Evolutionary conservation across 2,888 invertebrate genomes (phyloP).

Genomic region (Alsophila aescularia): DNA sequence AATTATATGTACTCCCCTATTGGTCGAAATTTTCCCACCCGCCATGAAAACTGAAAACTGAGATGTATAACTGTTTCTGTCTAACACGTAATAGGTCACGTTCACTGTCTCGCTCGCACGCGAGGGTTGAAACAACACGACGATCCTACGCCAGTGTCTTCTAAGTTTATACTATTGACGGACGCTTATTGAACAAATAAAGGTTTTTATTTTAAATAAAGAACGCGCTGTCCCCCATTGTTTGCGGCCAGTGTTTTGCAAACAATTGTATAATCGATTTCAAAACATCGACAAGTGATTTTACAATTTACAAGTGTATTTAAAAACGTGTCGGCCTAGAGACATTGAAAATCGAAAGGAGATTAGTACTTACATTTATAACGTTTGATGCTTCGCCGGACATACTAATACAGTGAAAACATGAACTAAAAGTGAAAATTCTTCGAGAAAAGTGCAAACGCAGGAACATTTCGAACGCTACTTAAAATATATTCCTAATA

Average conservation of each 20-base stretch:
- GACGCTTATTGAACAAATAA: conserved; percentile 64
- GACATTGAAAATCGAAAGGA: conserved; percentile 20
- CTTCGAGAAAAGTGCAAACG: background rate
- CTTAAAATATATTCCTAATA: background rate
- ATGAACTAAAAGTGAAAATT: conserved; percentile 13
- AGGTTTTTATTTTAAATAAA: conserved; percentile 40
- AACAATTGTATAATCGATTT: conserved; percentile 30
- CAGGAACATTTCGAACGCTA: background rate
- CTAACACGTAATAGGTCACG: conserved; percentile 44
- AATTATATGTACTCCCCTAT: conserved; percentile 46
- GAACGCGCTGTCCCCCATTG: conserved; percentile 38
- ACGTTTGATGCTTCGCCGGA: conserved; percentile 4
- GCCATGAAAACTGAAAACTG: conserved; percentile 62
- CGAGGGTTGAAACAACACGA: conserved; percentile 61
- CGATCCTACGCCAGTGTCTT: conserved; percentile 70
- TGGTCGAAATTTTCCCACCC: conserved; percentile 61
- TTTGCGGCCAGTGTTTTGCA: conserved; percentile 36
- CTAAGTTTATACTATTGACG: conserved; percentile 71
- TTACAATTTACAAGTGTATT: conserved; percentile 10
- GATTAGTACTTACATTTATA: conserved; percentile 17
- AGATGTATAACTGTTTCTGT: conserved; percentile 60
- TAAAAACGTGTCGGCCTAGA: conserved; percentile 1
- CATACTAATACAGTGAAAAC: conserved; percentile 21
- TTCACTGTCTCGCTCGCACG: conserved; percentile 58
- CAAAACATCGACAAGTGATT: conserved; percentile 21